A percentile compares a stretch with the other conserved stretches of the same genome.
Evolutionary conservation across 2,113 vertebrate species (phyloP).

Genomic region (Passer montanus): DNA sequence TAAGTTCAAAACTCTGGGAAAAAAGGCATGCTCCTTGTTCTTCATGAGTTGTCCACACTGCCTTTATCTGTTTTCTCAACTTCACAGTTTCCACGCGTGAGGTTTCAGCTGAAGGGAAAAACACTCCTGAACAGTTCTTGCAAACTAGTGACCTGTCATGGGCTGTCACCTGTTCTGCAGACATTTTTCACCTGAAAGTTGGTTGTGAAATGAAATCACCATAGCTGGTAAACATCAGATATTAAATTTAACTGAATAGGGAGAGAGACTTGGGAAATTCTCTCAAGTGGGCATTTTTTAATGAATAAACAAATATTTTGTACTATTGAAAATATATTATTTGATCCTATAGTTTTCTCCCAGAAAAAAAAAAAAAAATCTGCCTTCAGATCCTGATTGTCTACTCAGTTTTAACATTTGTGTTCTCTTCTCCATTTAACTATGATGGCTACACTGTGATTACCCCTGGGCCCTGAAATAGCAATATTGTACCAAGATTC

Average conservation of each 20-base stretch:
- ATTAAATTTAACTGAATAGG: background rate
- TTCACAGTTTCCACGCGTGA: background rate
- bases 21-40: background rate
- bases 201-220: background rate
- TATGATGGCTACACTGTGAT: background rate
- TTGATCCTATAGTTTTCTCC: background rate
- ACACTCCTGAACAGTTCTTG: background rate
- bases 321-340: background rate
- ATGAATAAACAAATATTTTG: background rate
- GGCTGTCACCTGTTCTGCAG: background rate
- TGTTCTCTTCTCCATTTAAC: background rate
- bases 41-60: background rate
- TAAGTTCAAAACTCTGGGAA: background rate
- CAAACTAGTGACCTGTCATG: background rate
- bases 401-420: background rate
- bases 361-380: background rate
- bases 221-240: background rate
- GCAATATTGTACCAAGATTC: background rate
- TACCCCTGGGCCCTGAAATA: background rate
- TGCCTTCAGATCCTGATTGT: background rate
- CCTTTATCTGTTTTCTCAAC: background rate
- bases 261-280: background rate
- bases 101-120: background rate
- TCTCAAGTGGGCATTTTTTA: background rate
- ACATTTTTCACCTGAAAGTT: background rate